These are phyloP conservation scores for Pygoscelis antarcticus DNA, from an alignment of 2,113 vertebrate species.

Conservation along the genomic window DNA sequence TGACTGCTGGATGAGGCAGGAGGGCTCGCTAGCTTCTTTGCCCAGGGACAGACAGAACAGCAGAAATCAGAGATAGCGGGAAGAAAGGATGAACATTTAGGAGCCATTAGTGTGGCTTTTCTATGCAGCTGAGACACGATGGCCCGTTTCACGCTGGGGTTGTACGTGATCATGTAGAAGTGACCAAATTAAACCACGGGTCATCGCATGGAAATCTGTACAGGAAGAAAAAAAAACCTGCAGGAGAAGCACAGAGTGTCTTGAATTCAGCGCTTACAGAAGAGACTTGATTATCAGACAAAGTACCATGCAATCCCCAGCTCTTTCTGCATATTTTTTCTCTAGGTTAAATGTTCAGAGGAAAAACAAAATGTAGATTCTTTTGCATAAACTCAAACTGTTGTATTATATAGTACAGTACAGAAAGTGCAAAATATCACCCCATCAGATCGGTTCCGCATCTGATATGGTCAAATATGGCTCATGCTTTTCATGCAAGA, in stretches of 20 bases:
- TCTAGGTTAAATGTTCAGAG: neutral
- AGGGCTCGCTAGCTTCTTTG: fast-evolving
- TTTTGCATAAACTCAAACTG: slow-evolving; percentile 21
- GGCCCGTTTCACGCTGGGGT: neutral
- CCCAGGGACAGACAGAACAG: neutral
- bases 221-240: neutral
- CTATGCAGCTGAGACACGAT: neutral
- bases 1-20: neutral
- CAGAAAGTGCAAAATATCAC: slow-evolving; percentile 50
- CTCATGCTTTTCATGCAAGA: slow-evolving; percentile 63
- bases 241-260: slow-evolving; percentile 1
- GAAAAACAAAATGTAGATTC: neutral
- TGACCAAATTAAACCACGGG: neutral
- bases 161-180: neutral
- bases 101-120: neutral
- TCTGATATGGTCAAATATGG: slow-evolving; percentile 37
- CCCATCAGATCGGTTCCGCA: slow-evolving; percentile 18
- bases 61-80: neutral
- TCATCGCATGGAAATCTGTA: neutral
- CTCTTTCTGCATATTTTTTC: slow-evolving; percentile 5
- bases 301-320: neutral
- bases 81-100: neutral
- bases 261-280: neutral
- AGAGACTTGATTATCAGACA: neutral
- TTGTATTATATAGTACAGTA: slow-evolving; percentile 36